Percentiles rank a stretch among this genome's conserved stretches.
phyloP scores from a whole-genome alignment of 2,888 invertebrate genomes.

The Agonopterix subpropinquella region DNA sequence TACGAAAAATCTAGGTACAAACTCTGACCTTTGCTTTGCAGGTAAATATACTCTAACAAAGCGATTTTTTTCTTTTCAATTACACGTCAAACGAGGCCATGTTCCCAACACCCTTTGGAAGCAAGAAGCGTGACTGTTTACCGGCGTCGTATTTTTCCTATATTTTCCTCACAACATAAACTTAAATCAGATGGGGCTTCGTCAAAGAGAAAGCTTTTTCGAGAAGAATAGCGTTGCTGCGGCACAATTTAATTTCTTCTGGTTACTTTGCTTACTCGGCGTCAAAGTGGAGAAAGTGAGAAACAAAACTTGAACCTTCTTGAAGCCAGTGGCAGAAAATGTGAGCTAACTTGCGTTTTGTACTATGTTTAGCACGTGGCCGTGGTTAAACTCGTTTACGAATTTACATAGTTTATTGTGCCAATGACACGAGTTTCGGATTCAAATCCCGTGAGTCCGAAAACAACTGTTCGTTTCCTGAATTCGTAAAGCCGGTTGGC shows the following conservation, averaged over 20 bases:
- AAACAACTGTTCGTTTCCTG: no score
- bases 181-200: constrained; percentile 26
- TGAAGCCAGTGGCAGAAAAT: no score
- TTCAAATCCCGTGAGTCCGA: no score
- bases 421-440: no score
- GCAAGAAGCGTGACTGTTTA: neutral
- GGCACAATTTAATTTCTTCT: constrained; percentile 36
- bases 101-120: neutral
- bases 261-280: constrained; percentile 17
- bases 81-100: neutral
- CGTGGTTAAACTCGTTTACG: no score
- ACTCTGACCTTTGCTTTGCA: no score
- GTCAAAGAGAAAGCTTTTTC: constrained; percentile 22
- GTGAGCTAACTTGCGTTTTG: no score
- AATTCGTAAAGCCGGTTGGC: no score
- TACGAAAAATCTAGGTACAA: no score
- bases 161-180: constrained; percentile 19
- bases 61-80: neutral
- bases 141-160: neutral
- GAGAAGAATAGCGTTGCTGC: constrained; percentile 25
- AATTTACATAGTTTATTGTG: no score
- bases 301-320: constrained; percentile 20
- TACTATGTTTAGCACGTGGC: no score
- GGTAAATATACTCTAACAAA: no score
- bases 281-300: constrained; percentile 14